Evolutionary conservation across 2,113 vertebrate genomes (phyloP).

Genomic region (Brachirus orientalis): DNA sequence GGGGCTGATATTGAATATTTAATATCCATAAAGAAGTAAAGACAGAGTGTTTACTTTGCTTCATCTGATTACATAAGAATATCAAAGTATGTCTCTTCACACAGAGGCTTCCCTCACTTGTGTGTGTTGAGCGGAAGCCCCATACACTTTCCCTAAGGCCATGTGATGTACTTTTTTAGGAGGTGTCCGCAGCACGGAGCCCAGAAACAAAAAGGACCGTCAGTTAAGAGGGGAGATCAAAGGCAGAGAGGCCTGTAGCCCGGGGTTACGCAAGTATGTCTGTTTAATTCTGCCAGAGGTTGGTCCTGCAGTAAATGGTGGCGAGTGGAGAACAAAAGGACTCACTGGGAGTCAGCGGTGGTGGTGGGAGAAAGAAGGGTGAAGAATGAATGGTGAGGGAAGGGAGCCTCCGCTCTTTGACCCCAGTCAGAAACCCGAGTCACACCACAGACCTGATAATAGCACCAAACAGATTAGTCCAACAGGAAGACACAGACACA

Average conservation of each 20-base stretch:
- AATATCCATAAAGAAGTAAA: slow-evolving; percentile 44
- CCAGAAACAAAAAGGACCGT: slow-evolving; percentile 57
- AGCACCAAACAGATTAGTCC: slow-evolving; percentile 57
- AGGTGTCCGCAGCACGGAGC: slow-evolving; percentile 26
- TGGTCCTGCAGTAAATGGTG: slow-evolving; percentile 62
- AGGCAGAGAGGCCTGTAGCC: slow-evolving; percentile 52
- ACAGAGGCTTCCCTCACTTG: slow-evolving; percentile 42
- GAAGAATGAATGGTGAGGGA: slow-evolving; percentile 28
- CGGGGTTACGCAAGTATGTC: slow-evolving; percentile 62
- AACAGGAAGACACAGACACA: slow-evolving; percentile 15
- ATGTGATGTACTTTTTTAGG: slow-evolving; percentile 46
- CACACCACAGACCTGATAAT: slow-evolving; percentile 61
- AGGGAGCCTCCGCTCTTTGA: slow-evolving; percentile 57
- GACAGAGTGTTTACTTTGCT: slow-evolving; percentile 49
- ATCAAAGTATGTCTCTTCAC: slow-evolving; percentile 52
- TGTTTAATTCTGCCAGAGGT: slow-evolving; percentile 64
- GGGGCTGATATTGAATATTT: slow-evolving; percentile 52
- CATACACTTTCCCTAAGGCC: slow-evolving; percentile 15
- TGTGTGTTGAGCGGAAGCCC: slow-evolving; percentile 17
- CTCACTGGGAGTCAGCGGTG: slow-evolving; percentile 49
- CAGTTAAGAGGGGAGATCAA: slow-evolving; percentile 62
- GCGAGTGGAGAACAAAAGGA: slow-evolving; percentile 61
- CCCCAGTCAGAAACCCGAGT: slow-evolving; percentile 68
- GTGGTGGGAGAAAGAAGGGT: slow-evolving; percentile 30
- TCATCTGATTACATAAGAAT: slow-evolving; percentile 59